phyloP scores from a whole-genome alignment of 2,113 vertebrate species.

The Beaufortia kweichowensis region DNA sequence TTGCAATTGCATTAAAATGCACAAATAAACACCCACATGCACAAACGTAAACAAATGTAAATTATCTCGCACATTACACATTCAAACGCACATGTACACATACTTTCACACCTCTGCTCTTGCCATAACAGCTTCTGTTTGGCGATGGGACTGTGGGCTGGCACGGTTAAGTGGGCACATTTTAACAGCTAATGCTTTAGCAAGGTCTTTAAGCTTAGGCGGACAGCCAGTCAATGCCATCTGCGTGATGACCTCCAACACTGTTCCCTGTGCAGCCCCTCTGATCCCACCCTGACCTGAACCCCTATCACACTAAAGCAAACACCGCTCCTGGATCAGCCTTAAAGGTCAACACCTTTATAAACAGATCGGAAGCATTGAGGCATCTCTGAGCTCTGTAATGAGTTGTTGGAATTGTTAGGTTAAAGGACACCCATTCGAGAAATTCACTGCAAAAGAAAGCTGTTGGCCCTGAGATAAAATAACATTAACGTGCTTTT shows the following conservation, averaged over 20 bases:
- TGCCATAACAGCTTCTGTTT: conserved; percentile 29
- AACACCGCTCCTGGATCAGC: conserved; percentile 31
- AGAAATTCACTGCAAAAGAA: not conserved
- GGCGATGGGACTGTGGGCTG: conserved; percentile 23
- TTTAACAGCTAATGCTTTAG: conserved; percentile 37
- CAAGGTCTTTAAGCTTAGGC: conserved; percentile 39
- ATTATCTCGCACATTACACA: conserved; percentile 5
- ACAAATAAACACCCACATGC: conserved; percentile 28
- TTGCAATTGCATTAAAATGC: not conserved
- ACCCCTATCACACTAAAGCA: conserved; percentile 16
- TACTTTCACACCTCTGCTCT: conserved; percentile 25
- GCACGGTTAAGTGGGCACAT: conserved; percentile 44
- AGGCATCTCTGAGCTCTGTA: not conserved
- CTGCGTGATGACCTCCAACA: conserved; percentile 38
- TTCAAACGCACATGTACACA: conserved; percentile 10
- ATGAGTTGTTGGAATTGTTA: conserved; percentile 20
- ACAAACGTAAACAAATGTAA: conserved; percentile 1
- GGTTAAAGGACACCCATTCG: conserved; percentile 8
- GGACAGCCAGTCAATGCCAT: conserved; percentile 38
- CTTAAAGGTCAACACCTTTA: conserved; percentile 39
- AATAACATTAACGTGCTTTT: conserved; percentile 22
- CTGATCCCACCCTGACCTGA: conserved; percentile 16
- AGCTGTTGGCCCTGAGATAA: conserved; percentile 20
- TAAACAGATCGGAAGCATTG: not conserved
- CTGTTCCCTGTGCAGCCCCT: conserved; percentile 16